Percentiles rank a stretch among this genome's conserved stretches.
Conservation (phyloP, 2,113 vertebrate genomes). For the Formicarius rufipectus region DNA sequence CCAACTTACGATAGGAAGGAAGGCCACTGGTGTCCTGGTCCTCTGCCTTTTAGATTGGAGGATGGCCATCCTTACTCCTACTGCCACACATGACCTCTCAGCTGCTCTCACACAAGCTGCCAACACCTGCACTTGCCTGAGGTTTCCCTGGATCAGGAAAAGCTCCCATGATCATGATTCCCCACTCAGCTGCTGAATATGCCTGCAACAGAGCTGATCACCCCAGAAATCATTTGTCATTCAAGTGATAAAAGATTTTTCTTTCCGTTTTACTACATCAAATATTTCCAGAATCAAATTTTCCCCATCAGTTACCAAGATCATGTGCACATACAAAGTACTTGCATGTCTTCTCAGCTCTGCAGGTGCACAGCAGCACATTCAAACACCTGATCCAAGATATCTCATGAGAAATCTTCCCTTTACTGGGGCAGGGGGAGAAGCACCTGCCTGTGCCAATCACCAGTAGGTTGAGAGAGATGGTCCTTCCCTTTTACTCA, state of each 20-base stretch:
- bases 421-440: neutral
- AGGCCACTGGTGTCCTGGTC: neutral
- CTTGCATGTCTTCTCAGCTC: neutral
- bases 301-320: neutral
- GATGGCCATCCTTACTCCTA: neutral
- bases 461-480: neutral
- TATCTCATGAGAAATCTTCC: neutral
- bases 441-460: neutral
- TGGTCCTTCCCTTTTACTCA: neutral
- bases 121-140: neutral
- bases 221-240: neutral
- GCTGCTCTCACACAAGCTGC: neutral
- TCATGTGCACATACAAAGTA: neutral
- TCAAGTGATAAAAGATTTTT: neutral
- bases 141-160: neutral
- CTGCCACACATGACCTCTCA: neutral
- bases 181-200: neutral
- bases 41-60: too few species aligned
- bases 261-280: neutral
- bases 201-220: neutral
- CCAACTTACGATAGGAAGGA: neutral
- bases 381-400: neutral
- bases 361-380: neutral
- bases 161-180: rapidly evolving
- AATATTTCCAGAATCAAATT: neutral